Conservation (phyloP, 2,797 vertebrate genomes). For the Eleutherodactylus coqui region DNA sequence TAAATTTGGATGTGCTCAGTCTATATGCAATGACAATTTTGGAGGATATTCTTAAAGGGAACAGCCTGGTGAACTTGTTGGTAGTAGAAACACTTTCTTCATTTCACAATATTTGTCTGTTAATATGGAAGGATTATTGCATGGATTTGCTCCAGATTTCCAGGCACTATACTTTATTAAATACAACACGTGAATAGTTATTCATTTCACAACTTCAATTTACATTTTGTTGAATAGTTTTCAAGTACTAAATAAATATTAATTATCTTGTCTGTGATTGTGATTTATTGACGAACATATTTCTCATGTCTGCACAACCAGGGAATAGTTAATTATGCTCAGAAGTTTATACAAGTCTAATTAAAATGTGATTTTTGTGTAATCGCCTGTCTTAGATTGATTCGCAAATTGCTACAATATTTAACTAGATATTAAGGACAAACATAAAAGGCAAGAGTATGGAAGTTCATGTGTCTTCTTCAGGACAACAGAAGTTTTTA, state of each 20-base stretch:
- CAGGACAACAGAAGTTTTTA: background rate
- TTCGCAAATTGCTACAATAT: conserved; percentile 51
- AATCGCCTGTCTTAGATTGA: conserved; percentile 52
- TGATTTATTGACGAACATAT: conserved; percentile 56
- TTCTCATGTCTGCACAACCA: conserved; percentile 38
- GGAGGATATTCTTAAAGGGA: background rate
- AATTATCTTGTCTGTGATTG: conserved; percentile 50
- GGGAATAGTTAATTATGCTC: conserved; percentile 55
- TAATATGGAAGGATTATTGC: background rate
- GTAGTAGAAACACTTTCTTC: background rate
- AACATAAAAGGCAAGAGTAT: conserved; percentile 21
- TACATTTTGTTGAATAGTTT: conserved; percentile 33
- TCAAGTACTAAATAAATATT: conserved; percentile 52
- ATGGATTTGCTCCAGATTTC: background rate
- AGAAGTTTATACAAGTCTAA: conserved; percentile 57
- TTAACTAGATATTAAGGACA: conserved; percentile 47
- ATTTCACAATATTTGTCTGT: background rate
- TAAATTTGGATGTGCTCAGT: background rate
- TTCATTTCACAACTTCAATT: conserved; percentile 36
- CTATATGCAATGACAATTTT: background rate
- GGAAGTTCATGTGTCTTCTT: background rate
- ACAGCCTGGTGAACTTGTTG: background rate
- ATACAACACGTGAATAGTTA: conserved; percentile 9
- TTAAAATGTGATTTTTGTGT: conserved; percentile 56
- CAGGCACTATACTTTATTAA: background rate